A percentile compares a stretch with the other conserved stretches of the same genome.
Evolutionary conservation across 2,888 invertebrate genomes (phyloP).

Genomic region (Mylabris sibirica): DNA sequence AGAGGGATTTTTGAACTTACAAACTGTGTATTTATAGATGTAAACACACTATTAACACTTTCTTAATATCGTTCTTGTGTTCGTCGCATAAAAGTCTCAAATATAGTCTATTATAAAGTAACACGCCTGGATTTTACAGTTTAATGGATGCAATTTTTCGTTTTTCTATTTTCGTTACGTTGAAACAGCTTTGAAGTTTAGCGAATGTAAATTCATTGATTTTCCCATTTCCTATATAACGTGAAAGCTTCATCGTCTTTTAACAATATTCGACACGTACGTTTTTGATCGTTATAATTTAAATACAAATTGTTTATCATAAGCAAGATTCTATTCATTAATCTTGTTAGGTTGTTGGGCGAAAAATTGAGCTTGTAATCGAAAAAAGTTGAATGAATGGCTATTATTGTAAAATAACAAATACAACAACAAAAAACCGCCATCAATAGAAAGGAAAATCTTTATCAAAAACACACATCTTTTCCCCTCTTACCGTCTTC

Average conservation of each 20-base stretch:
- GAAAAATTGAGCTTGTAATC: slow-evolving; percentile 3
- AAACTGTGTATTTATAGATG: too few relatives aligned
- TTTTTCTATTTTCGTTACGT: neutral
- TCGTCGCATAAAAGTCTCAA: too few relatives aligned
- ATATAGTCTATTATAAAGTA: neutral
- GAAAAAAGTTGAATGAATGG: slow-evolving; percentile 25
- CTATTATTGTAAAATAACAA: slow-evolving; percentile 1
- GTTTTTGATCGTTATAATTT: slow-evolving; percentile 11
- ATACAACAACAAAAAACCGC: slow-evolving; percentile 8
- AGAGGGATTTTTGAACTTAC: too few relatives aligned
- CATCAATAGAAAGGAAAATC: slow-evolving; percentile 33
- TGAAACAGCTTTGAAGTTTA: slow-evolving; percentile 1
- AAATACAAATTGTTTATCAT: neutral
- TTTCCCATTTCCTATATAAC: neutral
- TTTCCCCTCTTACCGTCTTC: slow-evolving; percentile 20
- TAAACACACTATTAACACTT: too few relatives aligned
- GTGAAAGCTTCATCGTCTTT: neutral
- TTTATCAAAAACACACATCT: slow-evolving; percentile 50
- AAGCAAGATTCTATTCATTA: slow-evolving; percentile 6
- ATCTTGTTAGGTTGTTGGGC: neutral
- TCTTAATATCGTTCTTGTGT: too few relatives aligned
- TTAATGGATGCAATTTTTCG: slow-evolving; percentile 1
- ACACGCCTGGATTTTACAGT: neutral
- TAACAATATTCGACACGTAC: slow-evolving; percentile 4
- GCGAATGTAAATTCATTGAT: slow-evolving; percentile 3